phyloP scores from a whole-genome alignment of 2,888 invertebrate genomes.

The Norana najaformis region DNA sequence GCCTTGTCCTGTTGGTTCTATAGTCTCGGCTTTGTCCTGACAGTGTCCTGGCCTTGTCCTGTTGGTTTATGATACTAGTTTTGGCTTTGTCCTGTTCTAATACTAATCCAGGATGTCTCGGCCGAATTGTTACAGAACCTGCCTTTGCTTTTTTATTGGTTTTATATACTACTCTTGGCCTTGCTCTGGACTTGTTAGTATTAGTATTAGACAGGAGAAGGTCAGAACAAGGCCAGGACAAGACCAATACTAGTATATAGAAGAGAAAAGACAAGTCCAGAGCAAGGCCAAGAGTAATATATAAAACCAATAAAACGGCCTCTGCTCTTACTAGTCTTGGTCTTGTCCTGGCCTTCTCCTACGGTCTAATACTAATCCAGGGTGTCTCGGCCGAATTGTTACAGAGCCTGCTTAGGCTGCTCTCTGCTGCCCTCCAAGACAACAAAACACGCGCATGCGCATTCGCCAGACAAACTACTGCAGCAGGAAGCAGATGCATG shows the following conservation, averaged over 20 bases:
- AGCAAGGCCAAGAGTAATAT: background rate
- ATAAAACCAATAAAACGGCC: too few relatives aligned
- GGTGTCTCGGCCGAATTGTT: background rate
- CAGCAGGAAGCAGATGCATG: conserved; percentile 4
- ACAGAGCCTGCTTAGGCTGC: background rate
- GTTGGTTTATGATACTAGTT: background rate
- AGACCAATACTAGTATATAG: too few relatives aligned
- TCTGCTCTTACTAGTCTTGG: too few relatives aligned
- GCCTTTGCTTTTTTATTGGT: too few relatives aligned
- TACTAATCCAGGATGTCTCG: background rate
- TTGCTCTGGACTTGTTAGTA: background rate
- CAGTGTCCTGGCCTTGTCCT: background rate
- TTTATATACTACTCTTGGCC: background rate
- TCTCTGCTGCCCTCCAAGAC: background rate
- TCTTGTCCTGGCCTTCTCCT: too few relatives aligned
- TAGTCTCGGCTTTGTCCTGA: background rate
- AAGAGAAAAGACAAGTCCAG: background rate
- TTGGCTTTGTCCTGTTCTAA: too few relatives aligned
- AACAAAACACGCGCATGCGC: background rate
- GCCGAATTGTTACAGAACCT: background rate
- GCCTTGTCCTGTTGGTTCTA: too few relatives aligned
- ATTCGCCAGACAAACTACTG: background rate
- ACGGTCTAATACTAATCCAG: background rate
- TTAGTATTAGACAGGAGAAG: background rate
- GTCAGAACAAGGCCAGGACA: background rate